phyloP scores from a whole-genome alignment of 2,797 vertebrate species.

The Danio tinwini region DNA sequence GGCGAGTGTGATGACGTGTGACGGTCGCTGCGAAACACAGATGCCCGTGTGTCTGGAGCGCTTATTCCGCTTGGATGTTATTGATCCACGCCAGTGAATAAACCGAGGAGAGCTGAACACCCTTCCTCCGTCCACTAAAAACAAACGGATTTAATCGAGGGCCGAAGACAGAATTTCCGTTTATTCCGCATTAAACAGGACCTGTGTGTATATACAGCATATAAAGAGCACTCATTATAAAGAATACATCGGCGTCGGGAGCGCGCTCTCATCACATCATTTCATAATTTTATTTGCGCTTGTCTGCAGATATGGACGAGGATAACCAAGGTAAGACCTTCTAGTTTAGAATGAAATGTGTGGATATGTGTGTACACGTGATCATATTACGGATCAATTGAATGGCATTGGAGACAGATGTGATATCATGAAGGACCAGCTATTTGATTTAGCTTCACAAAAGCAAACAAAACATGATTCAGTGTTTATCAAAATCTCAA shows the following conservation, averaged over 20 bases:
- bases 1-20: slow-evolving; percentile 61
- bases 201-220: slow-evolving; percentile 66
- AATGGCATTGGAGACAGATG: slow-evolving; percentile 7
- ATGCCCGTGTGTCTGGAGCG: slow-evolving; percentile 53
- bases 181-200: slow-evolving; percentile 55
- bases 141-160: slow-evolving; percentile 5
- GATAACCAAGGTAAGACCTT: slow-evolving; percentile 77
- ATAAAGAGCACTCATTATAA: slow-evolving; percentile 55
- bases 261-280: slow-evolving; percentile 25
- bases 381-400: not conserved
- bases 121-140: not conserved
- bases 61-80: slow-evolving; percentile 39
- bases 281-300: slow-evolving; percentile 21
- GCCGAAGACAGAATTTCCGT: slow-evolving; percentile 27
- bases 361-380: not conserved
- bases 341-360: not conserved
- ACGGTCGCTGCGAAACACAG: slow-evolving; percentile 45
- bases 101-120: not conserved
- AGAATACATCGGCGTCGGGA: slow-evolving; percentile 40
- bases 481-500: not conserved
- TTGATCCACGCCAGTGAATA: slow-evolving; percentile 16
- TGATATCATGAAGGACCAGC: not conserved
- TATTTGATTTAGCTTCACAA: slow-evolving; percentile 9
- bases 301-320: slow-evolving; percentile 74
- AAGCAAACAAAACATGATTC: not conserved